Base-by-base conservation (phyloP, 2,888 invertebrate species). In the Camponotus fellah region DNA sequence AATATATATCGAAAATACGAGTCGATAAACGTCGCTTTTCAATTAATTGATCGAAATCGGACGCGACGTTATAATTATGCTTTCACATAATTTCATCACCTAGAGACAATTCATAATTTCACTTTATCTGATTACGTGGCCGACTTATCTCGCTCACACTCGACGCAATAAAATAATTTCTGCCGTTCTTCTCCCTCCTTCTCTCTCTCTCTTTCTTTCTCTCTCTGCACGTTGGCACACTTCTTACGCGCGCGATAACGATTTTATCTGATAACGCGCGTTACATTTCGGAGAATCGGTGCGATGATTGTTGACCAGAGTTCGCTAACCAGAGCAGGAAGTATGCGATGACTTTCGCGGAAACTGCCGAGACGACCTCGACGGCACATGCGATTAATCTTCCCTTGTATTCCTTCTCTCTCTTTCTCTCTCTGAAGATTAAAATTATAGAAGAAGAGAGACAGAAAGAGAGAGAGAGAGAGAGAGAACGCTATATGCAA, bases 61-160 rank as follows among this genome's bases (percentile, higher is more conserved):
- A 58, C 49, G 66, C 66, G 17, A 6, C n/a, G n/a, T 3, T 69
- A 10, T 79, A 71, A 60, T 46, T n/a, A 49, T 34, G 17, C 34
- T 46, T 40, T 86, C 79, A 82, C n/a, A 49, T 82, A 84, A 85
- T 32, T 69, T 32, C 26, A 26, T 26, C 68, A 46, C 32, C 60
- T 40, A 49, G 49, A 32, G 32, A 40, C 34, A 53, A 69, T 82
- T 69, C 77, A 74, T 84, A 84, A 82, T 86, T 82, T 85, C 75
- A 77, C 82, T 85, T 82, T 77, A 82, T 86, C 84, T 66, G 84
- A 85, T 86, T 86, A 82, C 75, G 82, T 66, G 53, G 79, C 65
- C 64, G 80, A 84, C 71, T 76, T 83, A 83, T 85, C 26, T 26
- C 72, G 77, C 83, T 79, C 56, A 56, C 60, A 60, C 58, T 17